These are phyloP conservation scores for Mycteria americana DNA, from an alignment of 2,797 vertebrate species.

Conservation along the genomic window DNA sequence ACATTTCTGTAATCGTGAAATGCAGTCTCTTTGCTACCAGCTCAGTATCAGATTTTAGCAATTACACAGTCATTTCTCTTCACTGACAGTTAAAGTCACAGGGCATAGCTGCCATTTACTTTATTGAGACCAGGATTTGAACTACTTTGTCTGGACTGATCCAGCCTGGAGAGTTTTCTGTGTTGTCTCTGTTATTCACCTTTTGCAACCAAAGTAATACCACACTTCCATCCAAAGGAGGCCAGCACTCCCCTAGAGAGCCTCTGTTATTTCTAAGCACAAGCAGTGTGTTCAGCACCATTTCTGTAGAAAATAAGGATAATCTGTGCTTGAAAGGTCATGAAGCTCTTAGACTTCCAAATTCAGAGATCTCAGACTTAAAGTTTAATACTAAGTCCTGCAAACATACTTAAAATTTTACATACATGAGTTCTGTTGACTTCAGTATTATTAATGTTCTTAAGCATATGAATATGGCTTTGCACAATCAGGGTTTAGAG, in stretches of 20 bases:
- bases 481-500: not conserved
- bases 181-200: not conserved
- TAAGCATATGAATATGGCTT: not conserved
- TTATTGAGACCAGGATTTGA: conserved; percentile 14
- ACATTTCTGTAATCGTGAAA: not conserved
- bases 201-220: not conserved
- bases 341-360: not conserved
- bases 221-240: not conserved
- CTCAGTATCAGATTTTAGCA: conserved; percentile 1
- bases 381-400: not conserved
- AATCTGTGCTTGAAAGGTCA: conserved; percentile 20
- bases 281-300: not conserved
- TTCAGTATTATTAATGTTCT: not conserved
- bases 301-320: conserved; percentile 18
- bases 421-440: not conserved
- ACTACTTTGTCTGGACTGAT: not conserved
- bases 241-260: not conserved
- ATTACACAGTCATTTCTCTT: not conserved
- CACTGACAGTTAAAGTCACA: conserved; percentile 28
- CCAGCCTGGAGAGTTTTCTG: not conserved
- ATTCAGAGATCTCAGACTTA: conserved; percentile 26
- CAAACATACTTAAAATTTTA: conserved; percentile 17
- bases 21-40: not conserved
- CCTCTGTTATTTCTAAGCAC: not conserved
- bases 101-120: conserved; percentile 21